phyloP scores from a whole-genome alignment of 2,888 invertebrate species.

The Trachelus troglodyta region DNA sequence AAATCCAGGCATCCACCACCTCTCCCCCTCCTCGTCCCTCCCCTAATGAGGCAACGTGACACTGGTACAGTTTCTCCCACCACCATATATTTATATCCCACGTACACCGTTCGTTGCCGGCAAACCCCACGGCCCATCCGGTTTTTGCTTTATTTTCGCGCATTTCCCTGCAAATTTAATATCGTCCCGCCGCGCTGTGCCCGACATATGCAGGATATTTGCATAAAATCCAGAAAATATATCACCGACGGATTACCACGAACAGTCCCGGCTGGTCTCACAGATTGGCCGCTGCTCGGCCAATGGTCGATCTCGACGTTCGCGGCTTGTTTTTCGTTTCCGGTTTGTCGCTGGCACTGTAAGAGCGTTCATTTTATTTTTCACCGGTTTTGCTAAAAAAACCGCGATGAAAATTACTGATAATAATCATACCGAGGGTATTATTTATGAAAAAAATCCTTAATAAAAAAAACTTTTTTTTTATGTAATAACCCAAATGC shows the following conservation, averaged over 20 bases:
- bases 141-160: conserved; percentile 30
- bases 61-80: neutral
- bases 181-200: conserved; percentile 26
- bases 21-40: neutral
- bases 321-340: neutral
- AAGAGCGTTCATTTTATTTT: neutral
- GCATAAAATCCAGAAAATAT: conserved; percentile 29
- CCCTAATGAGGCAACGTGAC: neutral
- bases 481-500: neutral
- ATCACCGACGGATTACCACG: conserved; percentile 19
- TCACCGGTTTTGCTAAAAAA: neutral
- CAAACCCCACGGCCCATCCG: neutral
- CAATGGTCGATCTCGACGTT: neutral
- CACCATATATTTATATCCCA: neutral
- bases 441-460: neutral
- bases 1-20: conserved; percentile 18
- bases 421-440: neutral
- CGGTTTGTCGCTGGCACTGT: neutral
- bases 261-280: conserved; percentile 11
- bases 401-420: neutral
- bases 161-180: conserved; percentile 42
- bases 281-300: neutral
- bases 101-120: neutral
- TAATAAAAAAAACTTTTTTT: neutral
- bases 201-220: conserved; percentile 26